Conservation (phyloP, 2,888 invertebrate species). For the Amiota communis region DNA sequence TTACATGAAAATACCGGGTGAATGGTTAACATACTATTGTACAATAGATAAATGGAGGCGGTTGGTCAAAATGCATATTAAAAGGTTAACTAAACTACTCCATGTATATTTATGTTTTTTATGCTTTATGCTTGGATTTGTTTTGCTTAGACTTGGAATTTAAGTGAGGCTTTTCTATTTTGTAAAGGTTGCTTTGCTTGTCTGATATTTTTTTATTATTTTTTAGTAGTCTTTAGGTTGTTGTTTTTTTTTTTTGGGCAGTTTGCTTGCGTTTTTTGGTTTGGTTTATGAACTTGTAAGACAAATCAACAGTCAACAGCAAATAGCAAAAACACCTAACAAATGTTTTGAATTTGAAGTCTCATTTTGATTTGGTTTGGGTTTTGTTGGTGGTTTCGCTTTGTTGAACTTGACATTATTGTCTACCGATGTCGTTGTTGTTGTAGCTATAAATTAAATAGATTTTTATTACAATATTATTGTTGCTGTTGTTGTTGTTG, state of each 20-base stretch:
- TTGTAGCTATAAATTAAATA: slow-evolving; percentile 39
- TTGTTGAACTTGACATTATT: slow-evolving; percentile 64
- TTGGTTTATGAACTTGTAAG: slow-evolving; percentile 40
- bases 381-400: slow-evolving; percentile 41
- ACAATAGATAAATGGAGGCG: no score
- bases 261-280: slow-evolving; percentile 54
- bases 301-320: neutral
- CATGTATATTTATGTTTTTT: no score
- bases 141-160: no score
- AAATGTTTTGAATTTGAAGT: slow-evolving; percentile 25
- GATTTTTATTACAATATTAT: slow-evolving; percentile 5
- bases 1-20: no score
- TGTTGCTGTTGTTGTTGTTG: slow-evolving; percentile 13
- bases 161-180: no score
- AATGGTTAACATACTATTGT: no score
- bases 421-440: slow-evolving; percentile 24
- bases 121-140: no score
- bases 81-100: no score
- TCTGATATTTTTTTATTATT: neutral
- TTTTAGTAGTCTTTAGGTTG: neutral
- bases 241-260: slow-evolving; percentile 5
- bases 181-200: neutral
- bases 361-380: slow-evolving; percentile 46
- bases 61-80: no score
- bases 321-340: slow-evolving; percentile 17